Evolutionary conservation across 2,797 vertebrate species (phyloP), one percentile per base, ranked within the genome.

Genomic region (Taenioides sp.): DNA sequence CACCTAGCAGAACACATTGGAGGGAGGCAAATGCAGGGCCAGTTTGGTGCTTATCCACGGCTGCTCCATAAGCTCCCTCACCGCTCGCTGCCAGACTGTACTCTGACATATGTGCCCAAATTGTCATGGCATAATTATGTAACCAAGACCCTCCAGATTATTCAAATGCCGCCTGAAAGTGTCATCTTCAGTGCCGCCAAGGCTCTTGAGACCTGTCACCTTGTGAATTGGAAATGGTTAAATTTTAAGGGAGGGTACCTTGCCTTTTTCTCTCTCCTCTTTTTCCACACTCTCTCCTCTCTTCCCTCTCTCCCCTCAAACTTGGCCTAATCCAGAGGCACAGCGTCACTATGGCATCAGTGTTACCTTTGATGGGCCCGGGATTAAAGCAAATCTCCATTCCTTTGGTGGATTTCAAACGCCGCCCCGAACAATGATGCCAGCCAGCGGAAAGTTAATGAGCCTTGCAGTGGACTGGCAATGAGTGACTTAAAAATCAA

Each of bases 401-500:
- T 95, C 93, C 95, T 96, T 96, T 95, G 95, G 94, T 95, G 94
- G 86, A 95, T 95, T 96, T 96, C 95, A 95, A 96, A 96, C 92
- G 86, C 92, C 80, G 81, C 83, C 79, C 79, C 87, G 91, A 93
- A 97, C 95, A 97, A 96, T 96, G 94, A 95, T 94, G 92, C 94
- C 91, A 95, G 93, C 94, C 94, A 92, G 93, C 93, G 93, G 88
- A 86, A 88, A 94, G 94, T 94, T 96, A 97, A 96, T 96, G 96
- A 96, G 95, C 93, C 92, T 88, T 83, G 88, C 90, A 86, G 87
- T 91, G 92, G 91, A 91, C 91, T 91, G 92, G 93, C 92, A 93
- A 88, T 22, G 93, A 92, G 89, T 93, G 90, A 94, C 91, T 95
- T 95, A 92, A 94, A 95, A 91, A 94, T 94, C 93, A 93, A 90